These are phyloP conservation scores for Netelia melanura DNA, from an alignment of 2,888 invertebrate genomes.

Conservation along the genomic window DNA sequence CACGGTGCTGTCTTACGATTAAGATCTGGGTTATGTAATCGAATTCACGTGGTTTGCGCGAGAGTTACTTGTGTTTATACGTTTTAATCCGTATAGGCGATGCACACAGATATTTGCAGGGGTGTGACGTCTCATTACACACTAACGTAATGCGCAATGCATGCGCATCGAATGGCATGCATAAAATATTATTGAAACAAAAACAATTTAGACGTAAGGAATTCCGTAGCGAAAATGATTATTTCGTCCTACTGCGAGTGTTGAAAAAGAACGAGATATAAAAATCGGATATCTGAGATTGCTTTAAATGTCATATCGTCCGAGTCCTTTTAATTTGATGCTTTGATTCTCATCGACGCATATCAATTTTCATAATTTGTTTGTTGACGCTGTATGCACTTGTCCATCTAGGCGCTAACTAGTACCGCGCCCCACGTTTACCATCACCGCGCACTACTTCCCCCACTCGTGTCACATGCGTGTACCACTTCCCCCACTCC, in stretches of 20 bases:
- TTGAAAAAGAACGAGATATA: background rate
- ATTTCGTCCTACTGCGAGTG: background rate
- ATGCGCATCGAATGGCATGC: conserved; percentile 40
- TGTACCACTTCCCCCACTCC: background rate
- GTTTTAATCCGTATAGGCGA: conserved; percentile 27
- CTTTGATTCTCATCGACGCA: background rate
- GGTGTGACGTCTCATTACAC: conserved; percentile 25
- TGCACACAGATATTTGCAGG: conserved; percentile 38
- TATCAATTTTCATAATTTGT: background rate
- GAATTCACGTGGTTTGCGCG: conserved; percentile 68
- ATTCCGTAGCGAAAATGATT: background rate
- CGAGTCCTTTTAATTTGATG: background rate
- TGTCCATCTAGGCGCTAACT: too few relatives aligned
- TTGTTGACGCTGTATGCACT: too few relatives aligned
- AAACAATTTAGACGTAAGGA: background rate
- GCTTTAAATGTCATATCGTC: background rate
- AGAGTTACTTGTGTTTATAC: conserved; percentile 9
- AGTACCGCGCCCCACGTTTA: background rate
- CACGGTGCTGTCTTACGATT: conserved; percentile 66
- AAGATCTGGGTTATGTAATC: conserved; percentile 70
- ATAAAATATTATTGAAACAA: conserved; percentile 30
- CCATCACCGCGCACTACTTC: background rate
- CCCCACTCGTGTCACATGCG: background rate
- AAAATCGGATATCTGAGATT: background rate
- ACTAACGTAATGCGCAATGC: conserved; percentile 21